phyloP scores from a whole-genome alignment of 2,113 vertebrate genomes.

The Malurus elegans region DNA sequence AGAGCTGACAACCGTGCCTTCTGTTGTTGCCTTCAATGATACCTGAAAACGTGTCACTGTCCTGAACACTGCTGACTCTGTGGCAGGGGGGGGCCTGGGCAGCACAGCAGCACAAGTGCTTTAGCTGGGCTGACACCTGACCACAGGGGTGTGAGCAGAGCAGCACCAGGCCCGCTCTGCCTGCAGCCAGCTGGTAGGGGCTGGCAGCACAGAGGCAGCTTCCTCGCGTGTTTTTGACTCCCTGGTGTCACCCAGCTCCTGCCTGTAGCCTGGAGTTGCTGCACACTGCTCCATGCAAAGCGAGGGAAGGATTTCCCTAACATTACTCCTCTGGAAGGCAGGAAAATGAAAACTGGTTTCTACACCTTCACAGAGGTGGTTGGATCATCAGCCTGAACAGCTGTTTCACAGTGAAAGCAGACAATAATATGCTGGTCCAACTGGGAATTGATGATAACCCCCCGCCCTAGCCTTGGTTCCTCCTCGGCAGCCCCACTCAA shows the following conservation, averaged over 20 bases:
- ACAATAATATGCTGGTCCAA: not conserved
- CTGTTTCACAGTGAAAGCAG: not conserved
- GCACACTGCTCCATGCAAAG: not conserved
- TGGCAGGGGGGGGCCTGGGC: fast-evolving
- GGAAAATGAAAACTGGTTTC: not conserved
- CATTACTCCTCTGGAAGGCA: not conserved
- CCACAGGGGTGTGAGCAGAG: not conserved
- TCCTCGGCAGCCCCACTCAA: not conserved
- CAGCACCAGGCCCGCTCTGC: not conserved
- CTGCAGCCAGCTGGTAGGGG: not conserved
- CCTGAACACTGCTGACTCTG: not conserved
- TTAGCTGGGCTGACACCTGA: not conserved
- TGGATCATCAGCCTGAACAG: not conserved
- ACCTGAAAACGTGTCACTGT: not conserved
- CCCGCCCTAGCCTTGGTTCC: not conserved
- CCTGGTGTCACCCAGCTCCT: not conserved
- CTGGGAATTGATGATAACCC: not conserved
- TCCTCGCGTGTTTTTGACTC: not conserved
- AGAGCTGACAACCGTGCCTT: not conserved
- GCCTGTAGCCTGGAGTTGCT: not conserved
- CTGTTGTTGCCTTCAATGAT: not conserved
- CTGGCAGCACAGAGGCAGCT: not conserved
- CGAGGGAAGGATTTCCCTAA: not conserved
- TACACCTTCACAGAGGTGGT: not conserved
- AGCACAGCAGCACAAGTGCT: not conserved